phyloP scores from a whole-genome alignment of 2,113 vertebrate species.

The Parus major region DNA sequence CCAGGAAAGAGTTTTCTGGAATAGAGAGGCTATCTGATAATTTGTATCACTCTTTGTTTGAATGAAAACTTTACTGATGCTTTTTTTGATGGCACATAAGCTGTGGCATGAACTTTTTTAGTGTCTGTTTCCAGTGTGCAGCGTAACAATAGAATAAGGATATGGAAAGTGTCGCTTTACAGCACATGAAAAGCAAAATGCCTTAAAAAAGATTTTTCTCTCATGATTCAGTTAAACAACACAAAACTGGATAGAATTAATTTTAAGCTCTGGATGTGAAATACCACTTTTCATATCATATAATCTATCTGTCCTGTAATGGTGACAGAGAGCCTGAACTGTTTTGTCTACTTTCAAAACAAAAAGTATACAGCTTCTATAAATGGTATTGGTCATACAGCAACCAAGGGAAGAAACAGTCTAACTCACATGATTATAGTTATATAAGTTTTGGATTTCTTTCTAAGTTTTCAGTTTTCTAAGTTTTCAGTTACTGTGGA shows the following conservation, averaged over 20 bases:
- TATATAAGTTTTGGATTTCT: constrained; percentile 37
- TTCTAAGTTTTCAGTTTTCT: not conserved
- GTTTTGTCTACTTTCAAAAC: not conserved
- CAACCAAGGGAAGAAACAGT: not conserved
- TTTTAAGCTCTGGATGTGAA: not conserved
- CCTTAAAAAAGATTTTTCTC: not conserved
- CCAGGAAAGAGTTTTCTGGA: not conserved
- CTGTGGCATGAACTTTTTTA: not conserved
- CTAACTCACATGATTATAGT: not conserved
- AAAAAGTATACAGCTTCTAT: not conserved
- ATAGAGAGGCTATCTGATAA: not conserved
- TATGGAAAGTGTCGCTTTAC: not conserved
- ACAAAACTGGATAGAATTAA: not conserved
- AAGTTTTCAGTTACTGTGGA: constrained; percentile 23
- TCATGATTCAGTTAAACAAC: not conserved
- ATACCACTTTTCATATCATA: not conserved
- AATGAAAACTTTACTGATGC: not conserved
- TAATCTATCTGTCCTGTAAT: not conserved
- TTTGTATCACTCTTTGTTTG: not conserved
- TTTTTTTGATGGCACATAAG: not conserved
- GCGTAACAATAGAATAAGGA: not conserved
- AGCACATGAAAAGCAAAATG: not conserved
- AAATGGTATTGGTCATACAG: not conserved
- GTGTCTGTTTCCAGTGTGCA: not conserved
- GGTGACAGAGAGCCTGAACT: not conserved